Percentiles rank a stretch among this genome's conserved stretches.
phyloP scores from a whole-genome alignment of 2,797 vertebrate species.

The Monodelphis domestica region DNA sequence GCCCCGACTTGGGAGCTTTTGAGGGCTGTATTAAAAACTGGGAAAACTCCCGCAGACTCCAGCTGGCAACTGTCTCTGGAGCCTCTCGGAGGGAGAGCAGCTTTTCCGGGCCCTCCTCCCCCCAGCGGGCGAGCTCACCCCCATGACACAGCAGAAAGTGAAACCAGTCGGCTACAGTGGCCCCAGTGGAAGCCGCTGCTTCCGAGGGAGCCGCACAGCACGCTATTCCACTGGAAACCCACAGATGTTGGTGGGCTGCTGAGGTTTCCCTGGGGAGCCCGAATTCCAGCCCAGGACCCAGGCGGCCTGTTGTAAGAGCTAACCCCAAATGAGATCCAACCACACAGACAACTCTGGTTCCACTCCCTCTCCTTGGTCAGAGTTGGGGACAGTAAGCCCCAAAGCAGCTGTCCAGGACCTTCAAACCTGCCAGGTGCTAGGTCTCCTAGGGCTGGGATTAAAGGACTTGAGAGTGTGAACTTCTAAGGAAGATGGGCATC shows the following conservation, averaged over 20 bases:
- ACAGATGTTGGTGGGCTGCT: not conserved
- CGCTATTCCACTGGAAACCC: conserved; percentile 13
- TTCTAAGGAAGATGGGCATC: not conserved
- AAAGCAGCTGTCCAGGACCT: not conserved
- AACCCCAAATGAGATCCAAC: not conserved
- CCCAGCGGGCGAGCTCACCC: not conserved
- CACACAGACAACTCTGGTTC: not conserved
- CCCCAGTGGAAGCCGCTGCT: conserved; percentile 4
- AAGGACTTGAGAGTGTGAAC: not conserved
- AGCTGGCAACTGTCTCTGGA: conserved; percentile 31
- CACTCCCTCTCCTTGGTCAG: not conserved
- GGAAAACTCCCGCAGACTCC: not conserved
- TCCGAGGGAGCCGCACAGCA: not conserved
- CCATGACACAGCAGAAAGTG: conserved; percentile 75
- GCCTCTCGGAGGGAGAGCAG: not conserved
- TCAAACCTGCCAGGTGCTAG: not conserved
- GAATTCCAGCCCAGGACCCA: not conserved
- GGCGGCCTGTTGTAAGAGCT: not conserved
- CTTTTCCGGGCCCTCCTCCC: not conserved
- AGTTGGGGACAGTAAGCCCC: not conserved
- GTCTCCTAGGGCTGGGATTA: not conserved
- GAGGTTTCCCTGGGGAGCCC: not conserved
- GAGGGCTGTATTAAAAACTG: not conserved
- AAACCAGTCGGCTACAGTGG: not conserved
- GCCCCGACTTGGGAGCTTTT: not conserved